These are phyloP conservation scores for Fopius arisanus DNA, from an alignment of 1,140 invertebrate species.

Conservation along the genomic window DNA sequence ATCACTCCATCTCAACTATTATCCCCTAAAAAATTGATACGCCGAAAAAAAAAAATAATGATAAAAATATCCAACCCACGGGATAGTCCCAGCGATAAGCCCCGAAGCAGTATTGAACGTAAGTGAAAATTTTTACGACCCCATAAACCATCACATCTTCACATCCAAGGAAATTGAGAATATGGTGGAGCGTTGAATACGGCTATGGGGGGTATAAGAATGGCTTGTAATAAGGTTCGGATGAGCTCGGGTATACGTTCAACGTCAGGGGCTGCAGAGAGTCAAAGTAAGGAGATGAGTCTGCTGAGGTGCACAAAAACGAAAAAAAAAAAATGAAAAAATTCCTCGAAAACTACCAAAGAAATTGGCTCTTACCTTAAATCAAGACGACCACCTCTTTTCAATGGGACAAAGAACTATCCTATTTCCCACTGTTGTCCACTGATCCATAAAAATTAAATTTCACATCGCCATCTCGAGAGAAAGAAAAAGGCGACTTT, in stretches of 20 bases:
- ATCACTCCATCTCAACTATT: neutral
- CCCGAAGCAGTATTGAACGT: neutral
- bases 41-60: neutral
- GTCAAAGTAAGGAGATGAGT: neutral
- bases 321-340: neutral
- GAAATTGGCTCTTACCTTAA: slow-evolving; percentile 42
- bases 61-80: neutral
- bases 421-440: too few species aligned
- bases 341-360: slow-evolving; percentile 27
- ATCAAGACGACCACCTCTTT: slow-evolving; percentile 35
- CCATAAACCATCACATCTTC: neutral
- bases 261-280: neutral
- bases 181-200: neutral
- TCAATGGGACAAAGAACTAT: too few species aligned
- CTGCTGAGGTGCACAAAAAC: slow-evolving; percentile 18
- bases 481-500: too few species aligned
- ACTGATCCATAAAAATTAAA: too few species aligned
- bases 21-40: neutral
- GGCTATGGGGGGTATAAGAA: neutral
- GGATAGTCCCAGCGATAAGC: neutral
- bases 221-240: neutral
- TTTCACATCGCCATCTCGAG: too few species aligned
- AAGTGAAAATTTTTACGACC: neutral
- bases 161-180: neutral
- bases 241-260: neutral